Conservation (phyloP, 2,888 invertebrate genomes). For the Anthrax anthrax region DNA sequence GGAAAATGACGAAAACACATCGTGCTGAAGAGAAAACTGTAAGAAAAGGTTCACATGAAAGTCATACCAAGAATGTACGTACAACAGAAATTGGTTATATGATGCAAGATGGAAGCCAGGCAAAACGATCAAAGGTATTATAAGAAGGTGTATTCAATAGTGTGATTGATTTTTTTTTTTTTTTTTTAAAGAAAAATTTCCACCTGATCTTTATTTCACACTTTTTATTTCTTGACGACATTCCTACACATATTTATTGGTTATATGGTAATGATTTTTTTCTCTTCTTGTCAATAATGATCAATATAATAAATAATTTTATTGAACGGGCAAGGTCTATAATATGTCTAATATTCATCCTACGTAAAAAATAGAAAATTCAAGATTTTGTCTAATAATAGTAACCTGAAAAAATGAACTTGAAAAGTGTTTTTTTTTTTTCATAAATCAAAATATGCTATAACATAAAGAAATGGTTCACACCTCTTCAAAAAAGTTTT, state of each 20-base stretch:
- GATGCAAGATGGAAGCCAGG: slow-evolving; percentile 43
- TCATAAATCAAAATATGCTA: no score
- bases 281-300: no score
- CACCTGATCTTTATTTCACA: no score
- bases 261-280: no score
- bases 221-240: no score
- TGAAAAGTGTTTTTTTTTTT: background rate
- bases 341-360: background rate
- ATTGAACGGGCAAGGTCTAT: no score
- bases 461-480: background rate
- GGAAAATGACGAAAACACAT: slow-evolving; percentile 77
- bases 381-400: background rate
- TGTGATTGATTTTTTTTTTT: no score
- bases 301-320: no score
- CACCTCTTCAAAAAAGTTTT: background rate
- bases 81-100: slow-evolving; percentile 37
- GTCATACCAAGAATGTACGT: slow-evolving; percentile 39
- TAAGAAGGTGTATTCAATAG: no score
- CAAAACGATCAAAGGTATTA: slow-evolving; percentile 64
- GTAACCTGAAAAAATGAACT: background rate
- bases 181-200: no score
- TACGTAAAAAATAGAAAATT: background rate
- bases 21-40: slow-evolving; percentile 66
- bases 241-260: no score
- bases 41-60: slow-evolving; percentile 48